Evolutionary conservation across 2,113 vertebrate genomes (phyloP), one percentile per base, ranked within the genome.

Genomic region (Symphodus melops): DNA sequence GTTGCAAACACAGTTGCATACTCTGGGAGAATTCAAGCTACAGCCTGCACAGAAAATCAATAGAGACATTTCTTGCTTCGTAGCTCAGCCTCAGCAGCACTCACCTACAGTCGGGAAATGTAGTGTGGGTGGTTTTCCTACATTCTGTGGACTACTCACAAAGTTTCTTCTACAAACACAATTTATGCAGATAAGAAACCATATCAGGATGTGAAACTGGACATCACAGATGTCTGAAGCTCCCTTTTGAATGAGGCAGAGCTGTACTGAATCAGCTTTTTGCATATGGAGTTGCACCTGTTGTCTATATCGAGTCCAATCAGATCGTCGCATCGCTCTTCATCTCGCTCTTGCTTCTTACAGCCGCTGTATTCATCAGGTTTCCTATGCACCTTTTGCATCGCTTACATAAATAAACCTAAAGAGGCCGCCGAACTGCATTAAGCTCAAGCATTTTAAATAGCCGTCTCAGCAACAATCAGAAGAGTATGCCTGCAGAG

Each of bases 251-350:
- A 64, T 75, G 58, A 80, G 60, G 52, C 66, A 53, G 17, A 59
- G 17, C 36, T 20, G 16, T 33, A 55, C 23, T 51, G 68, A 63
- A 56, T 74, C 25, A 13, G 11, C 20, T n/a, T 37, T 37, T 60
- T 90, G 70, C 74, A 83, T 81, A 88, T 88, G 80, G 37, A 89
- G 86, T 52, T 59, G 46, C 88, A 90, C 62, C 86, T 90, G 83
- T 36, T 59, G 54, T 84, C 74, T 23, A 17, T 48, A 33, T 75
- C 33, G 56, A 68, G 57, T 49, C 53, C 39, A 44, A 52, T 78
- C 41, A n/a, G 66, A 11, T 14, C 54, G 54, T 48, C 53, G 59
- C 33, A 56, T 85, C 68, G 57, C 42, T 58, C 60, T 53, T 64
- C 41, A 72, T 81, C 72, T 55, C 36, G 39, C 57, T 81, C 72